A percentile compares a stretch with the other conserved stretches of the same genome.
These are phyloP conservation scores for Nannoperca australis DNA, from an alignment of 2,797 vertebrate species.

Conservation along the genomic window DNA sequence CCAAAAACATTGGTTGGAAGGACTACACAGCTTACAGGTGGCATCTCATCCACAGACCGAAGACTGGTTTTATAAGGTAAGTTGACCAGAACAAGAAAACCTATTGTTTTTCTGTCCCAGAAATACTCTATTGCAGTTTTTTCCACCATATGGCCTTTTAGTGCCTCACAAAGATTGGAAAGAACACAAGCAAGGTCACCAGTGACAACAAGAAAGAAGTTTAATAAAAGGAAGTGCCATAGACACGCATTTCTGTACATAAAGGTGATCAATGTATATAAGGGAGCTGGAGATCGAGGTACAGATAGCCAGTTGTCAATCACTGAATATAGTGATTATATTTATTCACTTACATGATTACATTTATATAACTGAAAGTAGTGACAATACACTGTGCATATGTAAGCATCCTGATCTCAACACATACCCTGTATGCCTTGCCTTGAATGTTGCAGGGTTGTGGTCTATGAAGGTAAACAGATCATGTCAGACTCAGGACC, in stretches of 20 bases:
- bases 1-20: conserved; percentile 98
- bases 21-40: conserved; percentile 99
- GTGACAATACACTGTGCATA: neutral
- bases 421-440: conserved; percentile 2
- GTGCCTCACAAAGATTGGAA: neutral
- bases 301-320: neutral
- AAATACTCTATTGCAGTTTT: neutral
- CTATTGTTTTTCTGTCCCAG: neutral
- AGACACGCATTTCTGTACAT: neutral
- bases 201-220: neutral
- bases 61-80: conserved; percentile 97
- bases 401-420: neutral
- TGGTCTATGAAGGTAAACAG: conserved; percentile 98
- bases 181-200: neutral
- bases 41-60: conserved; percentile 97
- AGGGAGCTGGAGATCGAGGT: neutral
- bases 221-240: neutral
- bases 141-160: neutral
- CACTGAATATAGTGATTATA: neutral
- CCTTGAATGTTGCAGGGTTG: conserved; percentile 86
- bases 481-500: conserved; percentile 98
- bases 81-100: neutral
- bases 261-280: neutral
- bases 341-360: neutral
- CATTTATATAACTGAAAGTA: neutral